Evolutionary conservation across 2,113 vertebrate genomes (phyloP), one percentile per base, ranked within the genome.

Genomic region (Triplophysa tibetana): DNA sequence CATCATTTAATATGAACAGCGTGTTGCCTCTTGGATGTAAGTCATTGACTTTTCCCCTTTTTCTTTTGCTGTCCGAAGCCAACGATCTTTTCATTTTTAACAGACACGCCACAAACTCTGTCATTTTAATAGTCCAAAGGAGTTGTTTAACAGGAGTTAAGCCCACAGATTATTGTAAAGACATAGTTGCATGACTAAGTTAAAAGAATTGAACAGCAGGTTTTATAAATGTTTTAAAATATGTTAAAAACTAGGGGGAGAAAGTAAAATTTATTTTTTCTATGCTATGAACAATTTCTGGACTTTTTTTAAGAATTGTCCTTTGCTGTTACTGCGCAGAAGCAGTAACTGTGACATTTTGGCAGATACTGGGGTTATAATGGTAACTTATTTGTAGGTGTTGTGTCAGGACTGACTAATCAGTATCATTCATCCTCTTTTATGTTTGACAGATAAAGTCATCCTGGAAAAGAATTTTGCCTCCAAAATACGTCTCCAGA

Each of bases 1-100:
- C 86, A 86, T 81, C 79, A 89, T 86, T 85, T 93, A 93, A 93
- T 92, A 79, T 84, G 87, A 93, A 93, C 90, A 91, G 60, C 74
- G 85, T 93, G 91, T 82, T 85, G 86, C 75, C 78, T 84, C 81
- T 89, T 87, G 87, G 87, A 85, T 76, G 17, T 52, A 3, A 56
- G 13, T 82, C 76, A 41, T 19, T 65, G 24, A 45, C 33, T 19
- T 14, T 52, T 19, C 64, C 50, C 41, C 33, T 16, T 24, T 43
- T 80, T 73, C 56, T 52, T 41, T 70, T 61, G 64, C 78, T 45
- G 17, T 50, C 58, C 54, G 61, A 8, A 9, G 43, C 61, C 62
- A 68, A 38, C 56, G 38, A 78, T 75, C 63, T 62, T 65, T 65
- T 29, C 8, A 50, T 41, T 73, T 73, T 73, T 64, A 54, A 16